Evolutionary conservation across 2,113 vertebrate genomes (phyloP).

Genomic region (Otis tarda): DNA sequence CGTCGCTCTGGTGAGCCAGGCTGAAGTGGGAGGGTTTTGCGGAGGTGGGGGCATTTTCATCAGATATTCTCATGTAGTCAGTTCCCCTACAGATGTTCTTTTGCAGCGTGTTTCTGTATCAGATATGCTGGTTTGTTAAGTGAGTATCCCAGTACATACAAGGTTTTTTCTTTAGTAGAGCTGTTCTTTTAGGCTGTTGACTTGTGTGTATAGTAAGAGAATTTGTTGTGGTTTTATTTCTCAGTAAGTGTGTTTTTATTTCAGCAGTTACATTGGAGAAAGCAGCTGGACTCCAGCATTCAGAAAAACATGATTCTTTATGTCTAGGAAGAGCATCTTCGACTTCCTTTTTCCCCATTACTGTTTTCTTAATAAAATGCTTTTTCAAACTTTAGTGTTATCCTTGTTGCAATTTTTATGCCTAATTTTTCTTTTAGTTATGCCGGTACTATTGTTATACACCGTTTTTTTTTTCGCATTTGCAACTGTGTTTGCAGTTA

Average conservation of each 20-base stretch:
- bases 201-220: too few relatives aligned
- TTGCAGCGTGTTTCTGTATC: accelerated
- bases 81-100: too few relatives aligned
- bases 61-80: accelerated
- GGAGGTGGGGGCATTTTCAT: accelerated
- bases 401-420: accelerated
- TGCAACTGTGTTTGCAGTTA: accelerated
- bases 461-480: accelerated
- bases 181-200: accelerated
- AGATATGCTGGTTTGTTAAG: accelerated
- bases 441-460: accelerated
- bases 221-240: accelerated
- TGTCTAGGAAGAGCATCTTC: accelerated
- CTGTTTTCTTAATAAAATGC: accelerated
- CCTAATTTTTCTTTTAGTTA: accelerated
- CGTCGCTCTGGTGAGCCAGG: background rate
- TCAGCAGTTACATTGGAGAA: accelerated
- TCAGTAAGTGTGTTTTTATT: accelerated
- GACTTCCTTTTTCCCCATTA: accelerated
- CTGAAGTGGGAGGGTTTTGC: background rate
- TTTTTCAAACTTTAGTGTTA: accelerated
- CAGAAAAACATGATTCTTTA: accelerated
- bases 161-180: accelerated
- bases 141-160: accelerated
- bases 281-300: accelerated